A percentile compares a stretch with the other conserved stretches of the same genome.
phyloP scores from a whole-genome alignment of 2,113 vertebrate genomes.

The Stomatorhinus ivindoensis region DNA sequence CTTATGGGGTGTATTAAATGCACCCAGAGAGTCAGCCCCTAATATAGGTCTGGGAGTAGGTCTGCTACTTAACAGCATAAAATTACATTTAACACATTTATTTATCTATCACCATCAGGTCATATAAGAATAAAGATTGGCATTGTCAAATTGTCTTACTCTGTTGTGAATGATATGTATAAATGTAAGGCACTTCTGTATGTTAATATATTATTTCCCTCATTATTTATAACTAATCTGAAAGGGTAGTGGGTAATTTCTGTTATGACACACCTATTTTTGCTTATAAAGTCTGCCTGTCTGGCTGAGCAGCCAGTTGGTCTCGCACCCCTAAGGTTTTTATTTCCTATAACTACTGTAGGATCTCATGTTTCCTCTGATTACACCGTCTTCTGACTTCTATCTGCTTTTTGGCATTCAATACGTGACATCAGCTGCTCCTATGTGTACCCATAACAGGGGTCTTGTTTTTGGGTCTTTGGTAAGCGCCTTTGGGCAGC shows the following conservation, averaged over 20 bases:
- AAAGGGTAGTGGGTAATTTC: not conserved
- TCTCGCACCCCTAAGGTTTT: not conserved
- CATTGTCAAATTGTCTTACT: not conserved
- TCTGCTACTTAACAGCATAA: slow-evolving; percentile 48
- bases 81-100: slow-evolving; percentile 36
- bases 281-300: not conserved
- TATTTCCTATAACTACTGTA: not conserved
- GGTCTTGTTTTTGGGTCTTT: not conserved
- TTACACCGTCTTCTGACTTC: not conserved
- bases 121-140: not conserved
- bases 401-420: not conserved
- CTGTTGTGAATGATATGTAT: not conserved
- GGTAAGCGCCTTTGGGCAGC: not conserved
- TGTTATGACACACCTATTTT: not conserved
- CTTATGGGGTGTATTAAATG: not conserved
- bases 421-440: not conserved
- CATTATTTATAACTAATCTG: not conserved
- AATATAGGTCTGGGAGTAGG: slow-evolving; percentile 56
- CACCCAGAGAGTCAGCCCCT: slow-evolving; percentile 13
- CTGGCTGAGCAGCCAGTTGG: not conserved
- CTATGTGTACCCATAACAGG: not conserved
- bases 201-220: not conserved
- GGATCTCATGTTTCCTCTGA: not conserved
- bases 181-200: not conserved
- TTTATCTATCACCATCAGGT: not conserved